phyloP scores from a whole-genome alignment of 2,797 vertebrate genomes.

The Lepilemur ruficaudatus region DNA sequence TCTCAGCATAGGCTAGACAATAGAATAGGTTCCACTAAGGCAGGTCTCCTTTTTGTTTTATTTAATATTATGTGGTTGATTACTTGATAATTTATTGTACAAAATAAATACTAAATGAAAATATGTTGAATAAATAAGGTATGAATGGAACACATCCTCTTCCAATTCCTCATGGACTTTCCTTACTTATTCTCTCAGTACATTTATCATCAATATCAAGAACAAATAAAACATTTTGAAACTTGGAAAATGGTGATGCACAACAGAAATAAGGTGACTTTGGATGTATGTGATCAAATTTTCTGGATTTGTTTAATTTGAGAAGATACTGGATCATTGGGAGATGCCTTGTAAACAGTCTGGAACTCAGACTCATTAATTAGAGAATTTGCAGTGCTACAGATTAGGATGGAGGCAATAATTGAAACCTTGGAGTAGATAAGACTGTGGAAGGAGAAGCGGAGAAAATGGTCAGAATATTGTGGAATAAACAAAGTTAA shows the following conservation, averaged over 20 bases:
- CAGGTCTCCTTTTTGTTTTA: background rate
- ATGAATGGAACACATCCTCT: background rate
- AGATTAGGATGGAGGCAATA: background rate
- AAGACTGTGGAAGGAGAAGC: background rate
- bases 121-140: background rate
- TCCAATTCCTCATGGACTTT: background rate
- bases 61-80: background rate
- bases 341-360: background rate
- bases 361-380: background rate
- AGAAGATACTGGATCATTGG: background rate
- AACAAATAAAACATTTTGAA: background rate
- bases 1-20: background rate
- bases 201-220: background rate
- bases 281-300: background rate
- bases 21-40: background rate
- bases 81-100: background rate
- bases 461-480: background rate
- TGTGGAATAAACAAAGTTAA: background rate
- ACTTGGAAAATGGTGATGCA: background rate
- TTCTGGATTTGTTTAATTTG: background rate
- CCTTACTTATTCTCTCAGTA: background rate
- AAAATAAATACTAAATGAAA: background rate
- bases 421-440: background rate
- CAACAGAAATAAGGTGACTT: background rate
- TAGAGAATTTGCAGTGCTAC: background rate